A percentile compares a stretch with the other conserved stretches of the same genome.
Evolutionary conservation across 2,113 vertebrate species (phyloP).

Genomic region (Osmerus mordax): DNA sequence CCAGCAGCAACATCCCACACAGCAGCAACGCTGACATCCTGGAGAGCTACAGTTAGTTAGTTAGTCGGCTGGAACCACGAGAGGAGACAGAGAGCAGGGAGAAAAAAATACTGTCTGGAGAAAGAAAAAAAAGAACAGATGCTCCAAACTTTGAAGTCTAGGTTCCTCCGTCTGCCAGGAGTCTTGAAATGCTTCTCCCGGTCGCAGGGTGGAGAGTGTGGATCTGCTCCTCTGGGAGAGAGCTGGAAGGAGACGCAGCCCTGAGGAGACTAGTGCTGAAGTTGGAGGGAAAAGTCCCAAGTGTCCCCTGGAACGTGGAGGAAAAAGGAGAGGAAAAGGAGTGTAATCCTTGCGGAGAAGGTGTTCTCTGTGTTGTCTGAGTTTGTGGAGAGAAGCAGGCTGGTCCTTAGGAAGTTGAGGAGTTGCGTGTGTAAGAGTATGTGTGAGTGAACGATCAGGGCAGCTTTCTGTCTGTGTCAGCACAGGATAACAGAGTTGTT

Average conservation of each 20-base stretch:
- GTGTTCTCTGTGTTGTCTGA: slow-evolving; percentile 27
- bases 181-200: neutral
- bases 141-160: no score
- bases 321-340: slow-evolving; percentile 17
- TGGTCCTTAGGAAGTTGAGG: slow-evolving; percentile 45
- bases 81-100: neutral
- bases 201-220: neutral
- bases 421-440: slow-evolving; percentile 35
- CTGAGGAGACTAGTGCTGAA: neutral
- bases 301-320: slow-evolving; percentile 21
- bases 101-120: neutral
- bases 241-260: neutral
- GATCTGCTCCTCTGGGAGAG: slow-evolving; percentile 16
- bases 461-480: neutral
- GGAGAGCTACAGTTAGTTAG: slow-evolving; percentile 21
- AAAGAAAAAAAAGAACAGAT: no score
- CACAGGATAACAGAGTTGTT: neutral
- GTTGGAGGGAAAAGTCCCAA: slow-evolving; percentile 16
- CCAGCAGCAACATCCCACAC: slow-evolving; percentile 82
- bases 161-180: slow-evolving; percentile 1
- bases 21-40: slow-evolving; percentile 83
- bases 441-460: slow-evolving; percentile 2
- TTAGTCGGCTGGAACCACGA: neutral
- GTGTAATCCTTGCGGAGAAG: slow-evolving; percentile 45
- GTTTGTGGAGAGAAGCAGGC: slow-evolving; percentile 23